Evolutionary conservation across 2,113 vertebrate species (phyloP).

Genomic region (Dicerorhinus sumatrensis): DNA sequence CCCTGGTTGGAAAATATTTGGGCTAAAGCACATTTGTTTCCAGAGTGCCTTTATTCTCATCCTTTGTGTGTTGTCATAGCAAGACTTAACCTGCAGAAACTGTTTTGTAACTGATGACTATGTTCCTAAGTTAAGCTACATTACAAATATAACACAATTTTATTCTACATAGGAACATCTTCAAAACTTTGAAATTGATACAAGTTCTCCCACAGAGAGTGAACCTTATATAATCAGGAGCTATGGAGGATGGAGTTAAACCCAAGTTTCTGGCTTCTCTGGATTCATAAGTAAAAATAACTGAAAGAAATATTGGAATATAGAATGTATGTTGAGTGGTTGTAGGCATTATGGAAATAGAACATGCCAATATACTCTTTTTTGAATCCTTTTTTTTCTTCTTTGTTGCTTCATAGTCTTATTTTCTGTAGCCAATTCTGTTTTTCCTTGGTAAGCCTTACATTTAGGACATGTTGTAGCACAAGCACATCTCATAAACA

Average conservation of each 20-base stretch:
- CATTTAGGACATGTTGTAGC: background rate
- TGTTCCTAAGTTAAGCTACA: background rate
- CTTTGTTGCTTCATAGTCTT: background rate
- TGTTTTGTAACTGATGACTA: background rate
- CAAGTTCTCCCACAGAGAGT: background rate
- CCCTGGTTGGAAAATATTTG: background rate
- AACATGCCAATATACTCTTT: background rate
- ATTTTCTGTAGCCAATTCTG: background rate
- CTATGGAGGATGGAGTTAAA: background rate
- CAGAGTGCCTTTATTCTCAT: background rate
- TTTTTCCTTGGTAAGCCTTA: background rate
- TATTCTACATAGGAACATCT: background rate
- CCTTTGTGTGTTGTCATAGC: background rate
- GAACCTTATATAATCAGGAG: background rate
- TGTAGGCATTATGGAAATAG: background rate
- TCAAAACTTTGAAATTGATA: conserved; percentile 2
- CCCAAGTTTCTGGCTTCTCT: background rate
- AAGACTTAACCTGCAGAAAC: background rate
- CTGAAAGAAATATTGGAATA: background rate
- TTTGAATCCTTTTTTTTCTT: background rate
- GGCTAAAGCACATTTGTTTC: background rate
- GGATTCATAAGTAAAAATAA: background rate
- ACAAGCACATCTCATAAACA: background rate
- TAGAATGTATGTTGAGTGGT: too few species aligned
- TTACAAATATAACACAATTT: background rate